These are phyloP conservation scores for Benitochromis conjunctus DNA, from an alignment of 2,113 vertebrate species.

Conservation along the genomic window DNA sequence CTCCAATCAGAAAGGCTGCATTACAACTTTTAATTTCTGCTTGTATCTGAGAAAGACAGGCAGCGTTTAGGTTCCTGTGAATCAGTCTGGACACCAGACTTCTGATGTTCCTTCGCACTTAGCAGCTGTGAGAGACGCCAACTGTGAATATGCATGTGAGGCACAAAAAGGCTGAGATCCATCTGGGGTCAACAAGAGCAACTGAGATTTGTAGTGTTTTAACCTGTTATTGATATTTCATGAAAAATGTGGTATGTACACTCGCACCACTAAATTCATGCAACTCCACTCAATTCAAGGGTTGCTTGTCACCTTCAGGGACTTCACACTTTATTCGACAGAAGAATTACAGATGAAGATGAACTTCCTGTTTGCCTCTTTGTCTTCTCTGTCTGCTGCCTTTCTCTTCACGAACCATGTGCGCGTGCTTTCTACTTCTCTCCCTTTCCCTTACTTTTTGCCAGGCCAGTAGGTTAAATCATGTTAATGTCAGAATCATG, in stretches of 20 bases:
- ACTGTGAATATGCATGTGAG: background rate
- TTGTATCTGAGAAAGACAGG: background rate
- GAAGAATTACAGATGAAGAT: rapidly evolving
- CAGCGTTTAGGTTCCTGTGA: background rate
- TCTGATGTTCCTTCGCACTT: background rate
- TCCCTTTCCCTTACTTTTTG: background rate
- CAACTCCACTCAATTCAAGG: background rate
- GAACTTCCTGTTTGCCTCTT: background rate
- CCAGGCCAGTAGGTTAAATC: background rate
- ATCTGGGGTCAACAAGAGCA: background rate
- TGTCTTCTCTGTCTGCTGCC: background rate
- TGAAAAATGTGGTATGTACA: background rate
- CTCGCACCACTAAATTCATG: background rate
- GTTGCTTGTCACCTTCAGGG: background rate
- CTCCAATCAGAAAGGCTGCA: background rate
- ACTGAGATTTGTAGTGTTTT: background rate
- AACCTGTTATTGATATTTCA: background rate
- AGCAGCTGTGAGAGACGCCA: background rate
- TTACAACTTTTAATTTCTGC: background rate
- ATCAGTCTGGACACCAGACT: background rate
- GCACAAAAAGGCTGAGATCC: background rate
- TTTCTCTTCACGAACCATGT: background rate
- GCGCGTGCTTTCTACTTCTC: background rate
- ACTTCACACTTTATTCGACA: background rate
- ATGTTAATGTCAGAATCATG: background rate